Evolutionary conservation across 1,140 invertebrate genomes (phyloP).

Genomic region (Drosophila nigromelanica): DNA sequence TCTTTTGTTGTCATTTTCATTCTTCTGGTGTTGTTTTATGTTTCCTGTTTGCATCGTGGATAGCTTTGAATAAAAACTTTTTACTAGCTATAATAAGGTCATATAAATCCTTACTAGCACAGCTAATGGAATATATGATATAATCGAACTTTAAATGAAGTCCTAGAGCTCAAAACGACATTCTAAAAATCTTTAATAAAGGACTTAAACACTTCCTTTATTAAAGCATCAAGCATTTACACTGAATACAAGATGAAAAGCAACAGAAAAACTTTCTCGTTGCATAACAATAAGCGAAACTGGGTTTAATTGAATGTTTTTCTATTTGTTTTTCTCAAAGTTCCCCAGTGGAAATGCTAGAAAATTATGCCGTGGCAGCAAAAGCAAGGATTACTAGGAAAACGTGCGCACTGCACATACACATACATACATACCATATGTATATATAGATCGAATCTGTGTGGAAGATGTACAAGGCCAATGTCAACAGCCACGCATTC

Average conservation of each 20-base stretch:
- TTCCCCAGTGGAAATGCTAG: constrained; percentile 13
- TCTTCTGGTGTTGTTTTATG: constrained; percentile 14
- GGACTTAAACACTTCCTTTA: too few species aligned
- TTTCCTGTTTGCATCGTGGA: constrained; percentile 23
- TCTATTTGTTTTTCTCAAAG: neutral
- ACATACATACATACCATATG: neutral
- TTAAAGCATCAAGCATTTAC: too few species aligned
- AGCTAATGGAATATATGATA: too few species aligned
- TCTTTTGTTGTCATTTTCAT: constrained; percentile 9
- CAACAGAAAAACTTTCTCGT: neutral
- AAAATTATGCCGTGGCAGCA: constrained; percentile 31
- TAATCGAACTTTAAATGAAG: too few species aligned
- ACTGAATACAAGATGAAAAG: neutral
- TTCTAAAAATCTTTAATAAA: too few species aligned
- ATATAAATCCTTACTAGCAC: neutral
- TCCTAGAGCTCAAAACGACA: too few species aligned
- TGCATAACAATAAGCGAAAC: neutral
- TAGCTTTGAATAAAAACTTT: neutral
- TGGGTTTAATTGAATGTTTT: neutral
- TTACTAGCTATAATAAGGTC: too few species aligned
- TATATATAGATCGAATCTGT: too few species aligned
- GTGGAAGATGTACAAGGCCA: constrained; percentile 6
- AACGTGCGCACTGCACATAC: neutral
- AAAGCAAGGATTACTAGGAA: constrained; percentile 7
- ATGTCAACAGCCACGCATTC: constrained; percentile 21